These are phyloP conservation scores for Colaptes auratus DNA, from an alignment of 2,113 vertebrate species.

Conservation along the genomic window DNA sequence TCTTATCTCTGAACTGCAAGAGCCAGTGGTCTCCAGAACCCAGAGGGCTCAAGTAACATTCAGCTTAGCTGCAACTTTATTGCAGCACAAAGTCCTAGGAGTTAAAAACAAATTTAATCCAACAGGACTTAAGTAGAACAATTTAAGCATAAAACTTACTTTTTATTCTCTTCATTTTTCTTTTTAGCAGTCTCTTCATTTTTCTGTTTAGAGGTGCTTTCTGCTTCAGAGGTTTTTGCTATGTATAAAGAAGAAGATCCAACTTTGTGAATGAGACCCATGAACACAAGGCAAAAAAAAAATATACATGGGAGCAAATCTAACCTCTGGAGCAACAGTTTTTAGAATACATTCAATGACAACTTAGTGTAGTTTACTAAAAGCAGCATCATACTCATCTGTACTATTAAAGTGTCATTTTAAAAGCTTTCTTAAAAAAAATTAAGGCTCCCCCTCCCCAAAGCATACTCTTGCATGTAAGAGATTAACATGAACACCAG, in stretches of 20 bases:
- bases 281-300: background rate
- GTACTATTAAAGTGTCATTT: background rate
- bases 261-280: background rate
- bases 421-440: background rate
- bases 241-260: background rate
- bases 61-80: background rate
- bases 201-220: slow-evolving; percentile 19
- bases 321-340: background rate
- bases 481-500: background rate
- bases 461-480: background rate
- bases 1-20: background rate
- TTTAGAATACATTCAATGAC: background rate
- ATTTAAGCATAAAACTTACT: background rate
- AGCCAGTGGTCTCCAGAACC: background rate
- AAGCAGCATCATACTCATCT: background rate
- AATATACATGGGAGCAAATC: background rate
- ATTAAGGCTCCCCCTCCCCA: background rate
- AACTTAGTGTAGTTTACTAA: background rate
- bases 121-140: background rate
- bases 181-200: slow-evolving; percentile 46
- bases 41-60: background rate
- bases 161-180: slow-evolving; percentile 66
- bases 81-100: background rate
- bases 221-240: slow-evolving; percentile 69
- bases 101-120: background rate